Base-by-base conservation (phyloP, 2,888 invertebrate genomes). In the Cordilura impudica region DNA sequence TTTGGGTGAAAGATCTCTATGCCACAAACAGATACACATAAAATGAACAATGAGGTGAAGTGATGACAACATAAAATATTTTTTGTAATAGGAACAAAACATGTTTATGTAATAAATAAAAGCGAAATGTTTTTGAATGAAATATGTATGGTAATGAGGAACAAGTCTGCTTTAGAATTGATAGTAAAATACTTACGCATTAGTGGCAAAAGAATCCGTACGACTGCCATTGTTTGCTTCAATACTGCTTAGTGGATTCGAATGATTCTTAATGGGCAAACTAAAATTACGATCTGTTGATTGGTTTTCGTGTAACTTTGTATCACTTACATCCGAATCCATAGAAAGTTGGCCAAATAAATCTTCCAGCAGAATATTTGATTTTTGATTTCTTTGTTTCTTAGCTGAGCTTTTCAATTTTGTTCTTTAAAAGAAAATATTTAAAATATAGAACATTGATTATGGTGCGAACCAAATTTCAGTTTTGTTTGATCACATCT, bases 401-500 rank as follows among this genome's bases (percentile, higher is more conserved):
- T 89, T 89, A 66, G 88, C 87, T 7, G 90, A 88, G 7, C 87
- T 87, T 85, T 89, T 89, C 23, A 90, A 83, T 84, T 90, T 90
- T 6, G 87, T 87, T n/a, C 90, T 90, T 26, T 31, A 75, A 72
- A 45, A 18, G 21, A 3, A 49, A 56, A 56, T 12, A n/a, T n/a
- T n/a, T n/a, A 29, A 56, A 12, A 54, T 12, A 43, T 19, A n/a
- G 16, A 63, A 1, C 16, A 49, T 19, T 10, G 18, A n/a, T n/a
- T n/a, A n/a, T n/a, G n/a, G n/a, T n/a, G n/a, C n/a, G n/a, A n/a
- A n/a, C n/a, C n/a, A n/a, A n/a, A n/a, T n/a, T n/a, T n/a, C n/a
- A n/a, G n/a, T n/a, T n/a, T n/a, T n/a, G n/a, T n/a, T n/a, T n/a
- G n/a, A n/a, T n/a, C n/a, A n/a, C n/a, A n/a, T n/a, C n/a, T n/a